phyloP scores from a whole-genome alignment of 2,113 vertebrate species.

The Scytalopus superciliaris region DNA sequence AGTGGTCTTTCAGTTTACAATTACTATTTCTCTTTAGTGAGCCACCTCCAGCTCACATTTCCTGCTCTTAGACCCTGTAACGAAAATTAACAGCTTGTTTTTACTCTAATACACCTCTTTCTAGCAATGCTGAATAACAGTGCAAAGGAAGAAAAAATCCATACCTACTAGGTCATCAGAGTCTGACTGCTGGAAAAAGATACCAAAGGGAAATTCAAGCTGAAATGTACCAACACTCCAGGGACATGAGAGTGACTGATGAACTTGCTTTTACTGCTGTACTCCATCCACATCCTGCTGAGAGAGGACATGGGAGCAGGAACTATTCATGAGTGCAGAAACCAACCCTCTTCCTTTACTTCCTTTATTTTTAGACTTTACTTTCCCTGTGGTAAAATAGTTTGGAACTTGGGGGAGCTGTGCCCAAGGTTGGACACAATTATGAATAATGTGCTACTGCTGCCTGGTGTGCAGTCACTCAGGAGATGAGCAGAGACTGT shows the following conservation, averaged over 20 bases:
- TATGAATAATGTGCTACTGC: not conserved
- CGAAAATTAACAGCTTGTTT: not conserved
- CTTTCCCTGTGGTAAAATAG: not conserved
- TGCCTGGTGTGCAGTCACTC: not conserved
- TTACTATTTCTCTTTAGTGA: not conserved
- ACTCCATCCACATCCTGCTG: not conserved
- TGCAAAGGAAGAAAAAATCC: not conserved
- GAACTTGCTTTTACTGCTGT: not conserved
- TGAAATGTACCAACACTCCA: not conserved
- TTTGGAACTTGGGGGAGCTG: not conserved
- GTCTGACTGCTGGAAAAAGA: not conserved
- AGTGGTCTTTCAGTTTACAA: not conserved
- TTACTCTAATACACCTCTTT: not conserved
- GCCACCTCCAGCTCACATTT: not conserved
- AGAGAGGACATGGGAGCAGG: not conserved
- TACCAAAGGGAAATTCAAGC: not conserved
- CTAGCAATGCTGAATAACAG: not conserved
- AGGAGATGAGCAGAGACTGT: not conserved
- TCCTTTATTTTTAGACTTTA: not conserved
- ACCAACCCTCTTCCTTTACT: not conserved
- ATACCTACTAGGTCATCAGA: not conserved
- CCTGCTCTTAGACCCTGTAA: not conserved
- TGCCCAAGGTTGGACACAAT: not conserved
- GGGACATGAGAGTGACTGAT: not conserved
- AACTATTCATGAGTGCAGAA: not conserved